Base-by-base conservation (phyloP, 2,888 invertebrate genomes). In the Tricholauxania praeusta region DNA sequence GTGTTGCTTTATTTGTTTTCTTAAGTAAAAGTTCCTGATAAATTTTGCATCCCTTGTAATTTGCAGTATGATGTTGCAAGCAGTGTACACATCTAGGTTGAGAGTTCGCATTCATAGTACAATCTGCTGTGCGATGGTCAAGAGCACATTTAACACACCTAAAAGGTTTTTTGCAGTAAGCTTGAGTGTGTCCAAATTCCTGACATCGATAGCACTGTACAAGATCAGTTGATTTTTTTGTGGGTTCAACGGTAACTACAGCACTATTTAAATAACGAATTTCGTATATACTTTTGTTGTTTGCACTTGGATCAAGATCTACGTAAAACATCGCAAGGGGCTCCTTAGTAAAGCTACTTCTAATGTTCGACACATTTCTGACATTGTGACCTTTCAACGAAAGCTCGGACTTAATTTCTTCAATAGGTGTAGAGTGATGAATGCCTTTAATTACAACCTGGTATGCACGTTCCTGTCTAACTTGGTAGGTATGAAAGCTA, bases 391-490 rank as follows among this genome's bases (percentile, higher is more conserved):
- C 71, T 19, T 59, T 22, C 14, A 53, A 22, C 72, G 72, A 66
- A 5, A 70, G 48, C 12, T n/a, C 62, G 10, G 47, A 32, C 68
- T 70, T 69, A 19, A 68, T 55, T 39, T 72, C 62, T 8, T 2
- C 22, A 17, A 68, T n/a, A 14, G 65, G 62, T 1, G 72, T 72
- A 14, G 75, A 57, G 48, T 55, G 55, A 47, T 72, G 73, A 12
- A 75, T n/a, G 52, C 62, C 63, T 48, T 75, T 73, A 4, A 73
- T 51, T 7, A 73, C 73, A 28, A 72, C 63, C 22, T 73, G 51
- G 55, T 73, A 73, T 12, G 75, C 60, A 22, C 72, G 48, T 60
- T 74, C 68, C 19, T 74, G 68, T 62, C 74, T 75, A 10, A 71
- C 15, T 53, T 72, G 60, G 15, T 65, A 72, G 6, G 66, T 74